Base-by-base conservation (phyloP, 1,140 invertebrate species). In the Hylaeus volcanicus region DNA sequence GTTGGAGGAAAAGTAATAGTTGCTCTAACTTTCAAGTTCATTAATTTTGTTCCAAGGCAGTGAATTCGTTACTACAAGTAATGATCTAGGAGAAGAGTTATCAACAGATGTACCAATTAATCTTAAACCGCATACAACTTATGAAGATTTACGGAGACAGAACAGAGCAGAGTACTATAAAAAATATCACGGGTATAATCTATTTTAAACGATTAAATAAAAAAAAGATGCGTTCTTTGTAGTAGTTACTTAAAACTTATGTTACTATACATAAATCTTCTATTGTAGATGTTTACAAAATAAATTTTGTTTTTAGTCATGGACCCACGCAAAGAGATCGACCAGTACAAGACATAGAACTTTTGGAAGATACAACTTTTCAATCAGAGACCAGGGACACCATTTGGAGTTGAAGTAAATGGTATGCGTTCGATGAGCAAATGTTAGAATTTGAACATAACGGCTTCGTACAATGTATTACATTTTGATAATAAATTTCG, bases 41-140 rank as follows among this genome's bases (percentile, higher is more conserved):
- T 45, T 11, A 43, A 37, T 41, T 78, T 45, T 55, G 14, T 48
- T 73, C 56, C 2, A 64, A 79, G 76, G 26, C 15, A 53, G 51
- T 15, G 12, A 73, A 72, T 64, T 64, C 1, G 1, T 12, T 2
- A 26, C 41, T 70, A 60, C 11, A 1, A 55, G 3, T 39, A 43
- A 1, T 2, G 5, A 39, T 55, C 48, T 39, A 2, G 39, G 45
- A 45, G 48, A 79, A 3, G 48, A 72, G 2, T 9, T 15, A 15
- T 9, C 0, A 37, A 63, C 1, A 39, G 14, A 15, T 2, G 15
- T 48, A 6, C 11, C 15, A 26, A 60, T 3, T 4, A n/a, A 51
- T 4, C 5, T 0, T 5, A 74, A 79, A 5, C n/a, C 37, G 0
- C 41, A 12, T 15, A 41, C 58, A 2, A 79, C 77, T 1, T 79